These are phyloP conservation scores for Biston betularia DNA, from an alignment of 2,888 invertebrate species.

Conservation along the genomic window DNA sequence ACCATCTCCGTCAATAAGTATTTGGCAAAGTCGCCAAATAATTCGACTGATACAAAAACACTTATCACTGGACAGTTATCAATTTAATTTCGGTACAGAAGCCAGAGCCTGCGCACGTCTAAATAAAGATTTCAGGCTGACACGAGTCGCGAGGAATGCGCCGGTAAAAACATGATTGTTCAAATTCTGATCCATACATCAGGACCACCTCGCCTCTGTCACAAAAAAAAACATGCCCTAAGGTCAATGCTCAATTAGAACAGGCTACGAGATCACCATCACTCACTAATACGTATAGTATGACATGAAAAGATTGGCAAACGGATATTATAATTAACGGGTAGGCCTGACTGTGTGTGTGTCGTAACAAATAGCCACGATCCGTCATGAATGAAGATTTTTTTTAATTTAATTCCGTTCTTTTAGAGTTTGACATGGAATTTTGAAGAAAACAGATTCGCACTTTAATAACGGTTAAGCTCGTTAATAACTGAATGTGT, in stretches of 20 bases:
- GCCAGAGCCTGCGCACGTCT: constrained; percentile 34
- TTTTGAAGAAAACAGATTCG: constrained; percentile 23
- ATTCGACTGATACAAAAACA: neutral
- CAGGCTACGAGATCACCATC: constrained; percentile 38
- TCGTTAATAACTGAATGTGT: constrained; percentile 21
- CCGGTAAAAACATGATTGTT: constrained; percentile 53
- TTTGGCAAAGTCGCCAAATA: neutral
- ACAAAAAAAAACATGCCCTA: constrained; percentile 51
- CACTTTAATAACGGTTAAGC: constrained; percentile 29
- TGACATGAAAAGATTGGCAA: constrained; percentile 60
- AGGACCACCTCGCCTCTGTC: constrained; percentile 56
- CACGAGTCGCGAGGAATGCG: constrained; percentile 48
- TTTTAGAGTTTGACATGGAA: constrained; percentile 26
- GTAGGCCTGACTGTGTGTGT: constrained; percentile 29
- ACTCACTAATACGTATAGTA: constrained; percentile 55
- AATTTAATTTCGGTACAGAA: constrained; percentile 21
- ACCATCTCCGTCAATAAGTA: neutral
- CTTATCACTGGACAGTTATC: neutral
- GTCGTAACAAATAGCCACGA: constrained; percentile 28
- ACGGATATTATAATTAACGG: constrained; percentile 37
- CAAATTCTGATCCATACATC: constrained; percentile 62
- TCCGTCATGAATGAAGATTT: constrained; percentile 30
- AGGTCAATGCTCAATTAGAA: constrained; percentile 74
- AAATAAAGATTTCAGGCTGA: constrained; percentile 51
- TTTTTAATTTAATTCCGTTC: constrained; percentile 31